Evolutionary conservation across 2,113 vertebrate species (phyloP).

Genomic region (Bos javanicus): DNA sequence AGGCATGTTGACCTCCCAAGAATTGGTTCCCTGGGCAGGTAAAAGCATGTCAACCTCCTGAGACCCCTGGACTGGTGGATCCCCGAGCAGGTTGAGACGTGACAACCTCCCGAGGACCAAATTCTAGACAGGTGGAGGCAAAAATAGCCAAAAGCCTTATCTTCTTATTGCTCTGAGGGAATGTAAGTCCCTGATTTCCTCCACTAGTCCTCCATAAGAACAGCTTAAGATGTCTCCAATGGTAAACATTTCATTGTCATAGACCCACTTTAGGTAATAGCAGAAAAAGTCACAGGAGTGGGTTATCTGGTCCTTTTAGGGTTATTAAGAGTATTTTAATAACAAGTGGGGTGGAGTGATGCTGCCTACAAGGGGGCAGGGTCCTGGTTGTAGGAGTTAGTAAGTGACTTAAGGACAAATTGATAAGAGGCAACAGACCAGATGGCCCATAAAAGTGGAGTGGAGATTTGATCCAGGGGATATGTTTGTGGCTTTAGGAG

Average conservation of each 20-base stretch:
- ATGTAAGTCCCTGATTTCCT: background rate
- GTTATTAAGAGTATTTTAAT: background rate
- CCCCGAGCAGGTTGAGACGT: accelerated
- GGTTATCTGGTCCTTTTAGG: background rate
- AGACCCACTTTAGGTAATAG: background rate
- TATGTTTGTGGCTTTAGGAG: background rate
- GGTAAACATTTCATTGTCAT: background rate
- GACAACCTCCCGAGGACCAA: background rate
- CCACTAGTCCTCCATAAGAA: background rate
- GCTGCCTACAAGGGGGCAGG: background rate
- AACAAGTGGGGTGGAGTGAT: background rate
- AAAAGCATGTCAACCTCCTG: background rate
- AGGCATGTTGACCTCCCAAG: background rate
- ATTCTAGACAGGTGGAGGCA: background rate
- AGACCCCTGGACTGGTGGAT: background rate
- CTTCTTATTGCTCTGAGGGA: background rate
- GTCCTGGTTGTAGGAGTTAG: background rate
- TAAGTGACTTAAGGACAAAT: background rate
- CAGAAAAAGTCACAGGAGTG: background rate
- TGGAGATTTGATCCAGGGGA: background rate
- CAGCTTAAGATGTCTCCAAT: background rate
- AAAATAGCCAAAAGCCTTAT: background rate
- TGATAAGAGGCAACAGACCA: background rate
- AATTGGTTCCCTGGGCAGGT: background rate
- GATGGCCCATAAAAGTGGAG: background rate